Conservation (phyloP, 2,797 vertebrate species). For the Loriculus beryllinus region DNA sequence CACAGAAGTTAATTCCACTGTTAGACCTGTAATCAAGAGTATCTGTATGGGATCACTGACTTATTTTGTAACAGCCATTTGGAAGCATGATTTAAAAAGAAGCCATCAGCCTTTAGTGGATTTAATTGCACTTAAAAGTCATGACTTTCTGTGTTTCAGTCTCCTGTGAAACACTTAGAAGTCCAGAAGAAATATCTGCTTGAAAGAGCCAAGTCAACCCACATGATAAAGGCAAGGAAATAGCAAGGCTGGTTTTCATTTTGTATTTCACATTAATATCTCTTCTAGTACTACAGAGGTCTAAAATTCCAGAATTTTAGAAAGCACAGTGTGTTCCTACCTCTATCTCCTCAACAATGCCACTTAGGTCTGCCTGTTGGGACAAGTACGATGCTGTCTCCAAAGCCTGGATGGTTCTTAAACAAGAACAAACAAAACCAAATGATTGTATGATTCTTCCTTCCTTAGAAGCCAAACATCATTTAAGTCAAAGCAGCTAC, state of each 20-base stretch:
- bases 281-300: not conserved
- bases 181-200: not conserved
- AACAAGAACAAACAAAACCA: slow-evolving; percentile 42
- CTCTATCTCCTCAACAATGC: slow-evolving; percentile 96
- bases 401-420: slow-evolving; percentile 89
- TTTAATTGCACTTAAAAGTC: not conserved
- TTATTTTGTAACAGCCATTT: not conserved
- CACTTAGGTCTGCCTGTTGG: slow-evolving; percentile 89
- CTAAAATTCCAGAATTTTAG: not conserved
- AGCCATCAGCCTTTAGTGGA: not conserved
- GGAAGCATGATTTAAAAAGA: not conserved
- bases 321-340: slow-evolving; percentile 64
- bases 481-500: not conserved
- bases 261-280: not conserved
- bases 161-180: not conserved
- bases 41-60: not conserved
- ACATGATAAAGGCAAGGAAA: not conserved
- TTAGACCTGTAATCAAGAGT: not conserved
- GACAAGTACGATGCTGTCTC: slow-evolving; percentile 91
- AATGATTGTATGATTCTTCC: not conserved
- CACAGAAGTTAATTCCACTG: not conserved
- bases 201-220: not conserved
- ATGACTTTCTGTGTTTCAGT: not conserved
- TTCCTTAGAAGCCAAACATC: not conserved
- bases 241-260: not conserved